A percentile compares a stretch with the other conserved stretches of the same genome.
Conservation (phyloP, 2,113 vertebrate species). For the Taxidea taxus region DNA sequence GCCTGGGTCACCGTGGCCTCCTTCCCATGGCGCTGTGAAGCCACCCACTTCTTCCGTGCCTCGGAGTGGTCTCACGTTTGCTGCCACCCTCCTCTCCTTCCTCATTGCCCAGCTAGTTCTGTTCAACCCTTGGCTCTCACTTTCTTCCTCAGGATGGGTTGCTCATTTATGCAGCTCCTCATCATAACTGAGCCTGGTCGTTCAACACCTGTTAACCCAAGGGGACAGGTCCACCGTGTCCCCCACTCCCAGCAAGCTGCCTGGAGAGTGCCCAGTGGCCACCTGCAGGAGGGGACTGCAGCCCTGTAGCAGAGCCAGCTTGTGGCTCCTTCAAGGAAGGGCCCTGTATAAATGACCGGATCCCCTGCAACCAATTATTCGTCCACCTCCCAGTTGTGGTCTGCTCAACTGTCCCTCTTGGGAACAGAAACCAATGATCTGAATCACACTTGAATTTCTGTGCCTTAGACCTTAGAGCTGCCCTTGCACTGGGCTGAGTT, state of each 20-base stretch:
- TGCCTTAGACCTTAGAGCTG: neutral
- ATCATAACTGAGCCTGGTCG: neutral
- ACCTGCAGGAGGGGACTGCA: too few relatives aligned
- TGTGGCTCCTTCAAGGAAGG: neutral
- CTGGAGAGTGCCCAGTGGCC: neutral
- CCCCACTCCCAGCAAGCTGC: neutral
- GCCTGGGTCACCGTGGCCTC: neutral
- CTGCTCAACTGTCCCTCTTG: neutral
- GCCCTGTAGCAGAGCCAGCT: neutral
- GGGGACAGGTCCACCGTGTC: neutral
- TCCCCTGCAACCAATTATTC: neutral
- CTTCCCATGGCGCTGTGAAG: accelerated
- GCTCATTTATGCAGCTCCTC: neutral
- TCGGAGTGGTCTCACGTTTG: too few relatives aligned
- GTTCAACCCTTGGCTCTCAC: neutral
- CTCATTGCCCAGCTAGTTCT: accelerated
- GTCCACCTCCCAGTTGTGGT: neutral
- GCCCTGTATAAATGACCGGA: too few relatives aligned
- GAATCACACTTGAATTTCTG: neutral
- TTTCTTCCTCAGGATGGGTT: neutral
- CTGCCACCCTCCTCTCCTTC: neutral
- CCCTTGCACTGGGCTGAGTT: accelerated
- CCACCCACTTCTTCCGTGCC: neutral
- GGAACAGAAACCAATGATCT: neutral
- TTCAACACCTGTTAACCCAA: neutral